Conservation (phyloP, 2,888 invertebrate genomes). For the Disparrhopalites patrizii region DNA sequence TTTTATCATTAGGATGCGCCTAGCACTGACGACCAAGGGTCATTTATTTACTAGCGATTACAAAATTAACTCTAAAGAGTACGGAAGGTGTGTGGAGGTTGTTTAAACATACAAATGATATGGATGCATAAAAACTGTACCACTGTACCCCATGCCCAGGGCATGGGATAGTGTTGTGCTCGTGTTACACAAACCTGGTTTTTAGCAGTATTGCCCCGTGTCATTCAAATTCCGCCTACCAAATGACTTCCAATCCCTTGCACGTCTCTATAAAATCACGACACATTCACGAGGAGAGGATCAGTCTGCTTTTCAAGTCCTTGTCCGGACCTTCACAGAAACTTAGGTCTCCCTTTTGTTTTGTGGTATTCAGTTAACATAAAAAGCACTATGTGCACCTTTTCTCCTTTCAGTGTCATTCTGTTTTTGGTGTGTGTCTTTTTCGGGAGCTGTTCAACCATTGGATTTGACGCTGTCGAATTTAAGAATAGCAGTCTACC, state of each 20-base stretch:
- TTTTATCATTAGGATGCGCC: no score
- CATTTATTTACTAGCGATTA: not conserved
- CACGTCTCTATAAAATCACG: slow-evolving; percentile 17
- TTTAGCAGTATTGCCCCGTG: not conserved
- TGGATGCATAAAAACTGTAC: no score
- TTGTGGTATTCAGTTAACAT: no score
- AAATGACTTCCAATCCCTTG: slow-evolving; percentile 9
- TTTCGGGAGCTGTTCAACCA: not conserved
- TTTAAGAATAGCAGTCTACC: slow-evolving; percentile 16
- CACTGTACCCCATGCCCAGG: not conserved
- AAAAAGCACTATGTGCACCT: no score
- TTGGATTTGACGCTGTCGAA: slow-evolving; percentile 14
- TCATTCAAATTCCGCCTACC: slow-evolving; percentile 1
- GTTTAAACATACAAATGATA: no score
- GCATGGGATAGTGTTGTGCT: not conserved
- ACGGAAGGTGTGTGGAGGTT: not conserved
- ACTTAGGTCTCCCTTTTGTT: no score
- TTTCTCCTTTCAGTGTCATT: no score
- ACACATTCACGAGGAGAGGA: not conserved
- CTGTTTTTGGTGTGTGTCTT: not conserved
- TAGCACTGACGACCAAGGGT: no score
- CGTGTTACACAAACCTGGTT: slow-evolving; percentile 22
- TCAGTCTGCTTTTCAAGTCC: slow-evolving; percentile 9
- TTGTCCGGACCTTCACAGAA: not conserved
- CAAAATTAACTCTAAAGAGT: not conserved